Evolutionary conservation across 92 coral and sea anemone species (phyloP).

Genomic region (Actinostola sp.): DNA sequence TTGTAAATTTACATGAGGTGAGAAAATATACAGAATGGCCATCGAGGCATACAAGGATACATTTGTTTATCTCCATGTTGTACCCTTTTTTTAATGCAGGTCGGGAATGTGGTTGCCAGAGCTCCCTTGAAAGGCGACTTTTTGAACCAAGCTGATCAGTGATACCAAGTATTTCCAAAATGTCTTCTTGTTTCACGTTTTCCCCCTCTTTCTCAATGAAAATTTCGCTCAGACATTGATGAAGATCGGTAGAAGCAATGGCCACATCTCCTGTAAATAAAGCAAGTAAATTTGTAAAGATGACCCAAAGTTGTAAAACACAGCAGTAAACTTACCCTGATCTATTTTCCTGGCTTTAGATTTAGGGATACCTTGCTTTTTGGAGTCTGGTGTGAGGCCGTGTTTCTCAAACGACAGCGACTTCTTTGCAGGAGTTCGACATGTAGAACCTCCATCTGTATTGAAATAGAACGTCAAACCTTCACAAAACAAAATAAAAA

Average conservation of each 20-base stretch:
- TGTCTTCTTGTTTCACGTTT: background rate
- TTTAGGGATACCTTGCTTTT: slow-evolving; percentile 16
- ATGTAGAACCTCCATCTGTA: background rate
- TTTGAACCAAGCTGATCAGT: background rate
- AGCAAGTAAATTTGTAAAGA: no score
- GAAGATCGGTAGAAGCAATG: no score
- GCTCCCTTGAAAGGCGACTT: background rate
- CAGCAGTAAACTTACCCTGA: background rate
- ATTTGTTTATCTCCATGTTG: background rate
- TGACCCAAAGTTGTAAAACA: no score
- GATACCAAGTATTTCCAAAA: background rate
- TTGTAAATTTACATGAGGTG: background rate
- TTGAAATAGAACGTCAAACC: no score
- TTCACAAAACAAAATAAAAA: background rate
- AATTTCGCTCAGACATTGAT: background rate
- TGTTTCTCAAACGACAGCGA: slow-evolving; percentile 14
- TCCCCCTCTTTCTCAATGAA: background rate
- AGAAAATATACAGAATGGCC: no score
- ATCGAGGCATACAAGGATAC: no score
- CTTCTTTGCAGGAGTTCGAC: slow-evolving; percentile 4
- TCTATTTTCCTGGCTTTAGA: slow-evolving; percentile 1
- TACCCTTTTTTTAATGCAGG: background rate
- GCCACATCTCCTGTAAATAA: no score
- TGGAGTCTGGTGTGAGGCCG: slow-evolving; percentile 23
- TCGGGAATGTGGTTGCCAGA: background rate